Conservation (phyloP, 2,888 invertebrate genomes). For the Phengaris arion region DNA sequence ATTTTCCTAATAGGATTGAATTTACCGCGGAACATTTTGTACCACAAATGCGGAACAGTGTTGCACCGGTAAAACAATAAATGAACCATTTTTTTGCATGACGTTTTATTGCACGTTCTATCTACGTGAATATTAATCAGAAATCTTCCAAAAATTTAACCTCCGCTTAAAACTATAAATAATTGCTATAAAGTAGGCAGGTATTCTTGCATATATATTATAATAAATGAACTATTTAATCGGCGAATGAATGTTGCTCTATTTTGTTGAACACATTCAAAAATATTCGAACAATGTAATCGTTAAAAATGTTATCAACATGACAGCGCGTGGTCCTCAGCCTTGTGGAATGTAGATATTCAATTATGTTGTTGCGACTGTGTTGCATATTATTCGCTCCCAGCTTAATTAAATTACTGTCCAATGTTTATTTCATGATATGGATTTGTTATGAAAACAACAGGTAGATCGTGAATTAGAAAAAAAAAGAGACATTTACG, state of each 20-base stretch:
- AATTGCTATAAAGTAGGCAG: too few relatives aligned
- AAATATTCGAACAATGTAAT: neutral
- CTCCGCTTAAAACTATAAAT: neutral
- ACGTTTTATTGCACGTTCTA: neutral
- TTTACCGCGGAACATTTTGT: neutral
- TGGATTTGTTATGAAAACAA: conserved; percentile 5
- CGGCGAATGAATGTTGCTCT: too few relatives aligned
- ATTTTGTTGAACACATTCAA: too few relatives aligned
- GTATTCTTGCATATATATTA: too few relatives aligned
- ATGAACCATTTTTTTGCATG: neutral
- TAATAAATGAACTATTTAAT: too few relatives aligned
- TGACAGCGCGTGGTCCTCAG: neutral
- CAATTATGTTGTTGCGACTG: neutral
- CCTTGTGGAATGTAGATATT: neutral
- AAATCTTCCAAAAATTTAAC: neutral
- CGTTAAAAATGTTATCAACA: neutral
- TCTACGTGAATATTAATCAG: neutral
- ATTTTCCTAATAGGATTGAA: neutral
- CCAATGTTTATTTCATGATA: neutral
- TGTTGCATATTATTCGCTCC: neutral
- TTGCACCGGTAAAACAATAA: neutral
- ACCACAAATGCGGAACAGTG: neutral
- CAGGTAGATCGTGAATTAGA: neutral
- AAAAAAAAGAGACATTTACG: too few relatives aligned
- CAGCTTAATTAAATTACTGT: neutral